These are phyloP conservation scores for Philereme vetulata DNA, from an alignment of 2,888 invertebrate species.

Conservation along the genomic window DNA sequence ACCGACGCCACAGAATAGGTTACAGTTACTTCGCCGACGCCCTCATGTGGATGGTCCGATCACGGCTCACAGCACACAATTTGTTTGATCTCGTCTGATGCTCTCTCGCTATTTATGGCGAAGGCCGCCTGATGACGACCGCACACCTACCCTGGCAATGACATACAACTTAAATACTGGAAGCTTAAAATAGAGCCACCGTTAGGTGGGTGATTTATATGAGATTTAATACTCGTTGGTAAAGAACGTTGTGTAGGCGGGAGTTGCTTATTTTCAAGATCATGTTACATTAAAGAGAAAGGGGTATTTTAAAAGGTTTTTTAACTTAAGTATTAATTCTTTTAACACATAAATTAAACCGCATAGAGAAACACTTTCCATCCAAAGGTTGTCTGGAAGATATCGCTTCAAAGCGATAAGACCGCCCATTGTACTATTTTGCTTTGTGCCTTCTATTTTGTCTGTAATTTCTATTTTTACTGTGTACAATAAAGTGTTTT, in stretches of 20 bases:
- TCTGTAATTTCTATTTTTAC: too few species aligned
- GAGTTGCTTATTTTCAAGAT: slow-evolving; percentile 5
- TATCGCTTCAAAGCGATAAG: too few species aligned
- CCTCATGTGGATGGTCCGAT: slow-evolving; percentile 74
- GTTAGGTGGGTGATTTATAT: slow-evolving; percentile 13
- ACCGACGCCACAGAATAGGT: slow-evolving; percentile 11
- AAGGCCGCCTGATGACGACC: slow-evolving; percentile 68
- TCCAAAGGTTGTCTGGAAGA: too few species aligned
- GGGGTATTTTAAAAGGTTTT: too few species aligned
- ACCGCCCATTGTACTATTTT: too few species aligned
- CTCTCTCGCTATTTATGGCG: slow-evolving; percentile 76
- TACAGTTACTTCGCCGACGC: slow-evolving; percentile 49
- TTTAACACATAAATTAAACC: too few species aligned
- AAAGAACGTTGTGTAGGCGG: slow-evolving; percentile 7
- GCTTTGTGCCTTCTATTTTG: too few species aligned
- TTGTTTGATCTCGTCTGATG: slow-evolving; percentile 79
- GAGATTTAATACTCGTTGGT: slow-evolving; percentile 11
- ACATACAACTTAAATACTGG: slow-evolving; percentile 39
- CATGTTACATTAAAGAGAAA: not conserved
- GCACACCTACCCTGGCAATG: slow-evolving; percentile 48
- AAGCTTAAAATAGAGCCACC: slow-evolving; percentile 27
- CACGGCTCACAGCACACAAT: slow-evolving; percentile 78
- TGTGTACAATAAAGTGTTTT: too few species aligned
- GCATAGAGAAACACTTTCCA: too few species aligned
- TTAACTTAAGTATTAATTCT: too few species aligned